These are phyloP conservation scores for Galerucella pusilla DNA, from an alignment of 2,888 invertebrate species.

Conservation along the genomic window DNA sequence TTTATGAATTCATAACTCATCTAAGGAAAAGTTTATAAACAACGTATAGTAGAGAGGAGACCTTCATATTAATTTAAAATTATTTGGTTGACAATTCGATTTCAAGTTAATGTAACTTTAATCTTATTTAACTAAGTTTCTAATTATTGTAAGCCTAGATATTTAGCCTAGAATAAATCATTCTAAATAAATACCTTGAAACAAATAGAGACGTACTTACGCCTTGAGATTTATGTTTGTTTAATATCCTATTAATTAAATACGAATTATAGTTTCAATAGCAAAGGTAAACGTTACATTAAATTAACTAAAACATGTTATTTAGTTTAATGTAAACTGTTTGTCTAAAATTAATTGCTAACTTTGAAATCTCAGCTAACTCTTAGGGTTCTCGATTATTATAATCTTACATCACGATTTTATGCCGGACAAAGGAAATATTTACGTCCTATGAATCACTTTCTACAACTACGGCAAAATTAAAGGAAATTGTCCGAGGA, in stretches of 20 bases:
- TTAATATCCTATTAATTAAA: not conserved
- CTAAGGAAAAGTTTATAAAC: no score
- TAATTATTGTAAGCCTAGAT: not conserved
- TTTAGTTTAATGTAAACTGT: no score
- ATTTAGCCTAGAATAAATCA: not conserved
- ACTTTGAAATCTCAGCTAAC: no score
- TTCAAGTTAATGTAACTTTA: not conserved
- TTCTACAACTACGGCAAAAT: no score
- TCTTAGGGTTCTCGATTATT: no score
- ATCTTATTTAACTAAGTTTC: not conserved
- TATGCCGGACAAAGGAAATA: no score
- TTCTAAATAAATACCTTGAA: not conserved
- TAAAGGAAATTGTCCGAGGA: no score
- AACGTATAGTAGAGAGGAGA: not conserved
- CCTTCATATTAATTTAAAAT: not conserved
- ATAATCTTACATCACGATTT: no score
- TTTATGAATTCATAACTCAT: no score
- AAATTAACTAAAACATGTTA: not conserved
- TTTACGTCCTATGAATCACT: no score
- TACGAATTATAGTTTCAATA: not conserved
- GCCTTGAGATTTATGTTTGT: not conserved
- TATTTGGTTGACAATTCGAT: not conserved
- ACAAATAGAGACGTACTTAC: not conserved
- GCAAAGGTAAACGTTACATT: not conserved
- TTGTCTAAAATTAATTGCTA: no score